phyloP scores from a whole-genome alignment of 2,888 invertebrate species.

The Eupithecia pulchellata region DNA sequence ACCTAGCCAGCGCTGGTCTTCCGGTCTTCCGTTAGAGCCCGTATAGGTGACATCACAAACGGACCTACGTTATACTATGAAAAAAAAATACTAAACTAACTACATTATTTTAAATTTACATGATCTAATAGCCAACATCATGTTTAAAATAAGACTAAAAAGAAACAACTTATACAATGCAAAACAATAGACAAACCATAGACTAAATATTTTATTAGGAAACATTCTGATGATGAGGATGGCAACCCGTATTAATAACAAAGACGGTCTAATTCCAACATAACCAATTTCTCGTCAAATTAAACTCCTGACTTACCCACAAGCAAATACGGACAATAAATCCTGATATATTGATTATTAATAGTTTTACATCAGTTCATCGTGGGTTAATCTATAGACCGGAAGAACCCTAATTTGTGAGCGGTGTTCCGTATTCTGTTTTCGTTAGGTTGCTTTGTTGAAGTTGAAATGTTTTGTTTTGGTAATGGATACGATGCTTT shows the following conservation, averaged over 20 bases:
- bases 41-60: too few species aligned
- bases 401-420: constrained; percentile 46
- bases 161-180: too few species aligned
- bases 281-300: constrained; percentile 13
- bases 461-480: constrained; percentile 10
- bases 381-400: constrained; percentile 40
- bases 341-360: constrained; percentile 45
- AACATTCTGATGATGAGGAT: too few species aligned
- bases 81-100: too few species aligned
- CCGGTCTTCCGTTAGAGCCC: too few species aligned
- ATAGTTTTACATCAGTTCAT: constrained; percentile 38
- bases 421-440: constrained; percentile 42
- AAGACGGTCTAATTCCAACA: not conserved
- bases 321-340: constrained; percentile 27
- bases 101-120: too few species aligned
- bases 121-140: too few species aligned
- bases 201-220: too few species aligned
- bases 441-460: constrained; percentile 33
- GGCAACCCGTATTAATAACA: not conserved
- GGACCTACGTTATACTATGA: too few species aligned
- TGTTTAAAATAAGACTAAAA: too few species aligned
- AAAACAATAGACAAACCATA: too few species aligned
- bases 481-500: constrained; percentile 6
- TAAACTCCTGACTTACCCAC: constrained; percentile 15
- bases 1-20: too few species aligned